Evolutionary conservation across 2,113 vertebrate genomes (phyloP).

Genomic region (Hippocampus barbouri): DNA sequence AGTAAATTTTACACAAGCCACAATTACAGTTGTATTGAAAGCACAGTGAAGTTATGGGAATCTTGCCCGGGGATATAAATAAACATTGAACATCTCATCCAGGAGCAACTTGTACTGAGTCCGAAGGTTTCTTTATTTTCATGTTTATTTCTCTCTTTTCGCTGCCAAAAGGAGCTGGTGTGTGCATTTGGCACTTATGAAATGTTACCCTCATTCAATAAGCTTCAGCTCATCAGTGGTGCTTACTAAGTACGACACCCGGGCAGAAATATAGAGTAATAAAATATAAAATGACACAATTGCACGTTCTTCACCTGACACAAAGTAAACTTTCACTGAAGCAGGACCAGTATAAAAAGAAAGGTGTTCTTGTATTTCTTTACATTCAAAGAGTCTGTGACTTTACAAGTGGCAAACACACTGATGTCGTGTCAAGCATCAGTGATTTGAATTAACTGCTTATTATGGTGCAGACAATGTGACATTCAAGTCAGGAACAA

Average conservation of each 20-base stretch:
- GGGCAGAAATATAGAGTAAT: conserved; percentile 7
- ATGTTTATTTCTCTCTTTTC: not conserved
- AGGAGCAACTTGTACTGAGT: not conserved
- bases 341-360: conserved; percentile 5
- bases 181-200: not conserved
- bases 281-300: not conserved
- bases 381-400: conserved; percentile 11
- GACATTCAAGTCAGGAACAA: conserved; percentile 3
- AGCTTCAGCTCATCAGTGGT: conserved; percentile 6
- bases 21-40: conserved; percentile 5
- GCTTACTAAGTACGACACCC: conserved; percentile 16
- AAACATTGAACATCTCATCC: not conserved
- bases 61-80: conserved; percentile 6
- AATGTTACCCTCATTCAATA: conserved; percentile 15
- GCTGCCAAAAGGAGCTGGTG: not conserved
- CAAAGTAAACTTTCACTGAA: conserved; percentile 10
- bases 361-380: conserved; percentile 49
- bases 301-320: not conserved
- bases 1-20: conserved; percentile 11
- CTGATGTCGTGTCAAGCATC: not conserved
- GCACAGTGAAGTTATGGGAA: conserved; percentile 3
- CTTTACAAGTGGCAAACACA: conserved; percentile 6
- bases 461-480: conserved; percentile 12
- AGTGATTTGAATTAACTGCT: not conserved
- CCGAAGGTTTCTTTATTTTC: not conserved